Evolutionary conservation across 2,113 vertebrate species (phyloP).

Genomic region (Axis porcinus): DNA sequence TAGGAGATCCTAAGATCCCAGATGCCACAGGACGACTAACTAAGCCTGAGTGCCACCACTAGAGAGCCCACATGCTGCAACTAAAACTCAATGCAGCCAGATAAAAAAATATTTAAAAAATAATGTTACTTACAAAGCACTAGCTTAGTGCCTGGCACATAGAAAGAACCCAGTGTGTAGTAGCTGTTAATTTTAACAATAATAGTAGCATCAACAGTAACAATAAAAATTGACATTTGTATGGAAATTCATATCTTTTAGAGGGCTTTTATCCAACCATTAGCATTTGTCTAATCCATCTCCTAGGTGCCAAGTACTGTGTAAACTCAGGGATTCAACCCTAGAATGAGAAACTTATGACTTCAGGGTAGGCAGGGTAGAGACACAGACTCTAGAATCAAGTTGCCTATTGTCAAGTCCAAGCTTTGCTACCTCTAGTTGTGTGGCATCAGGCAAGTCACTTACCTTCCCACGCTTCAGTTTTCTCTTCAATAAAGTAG

Average conservation of each 20-base stretch:
- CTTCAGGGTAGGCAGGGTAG: not conserved
- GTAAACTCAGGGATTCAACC: not conserved
- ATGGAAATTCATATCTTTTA: constrained; percentile 1
- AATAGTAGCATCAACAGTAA: not conserved
- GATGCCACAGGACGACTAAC: not conserved
- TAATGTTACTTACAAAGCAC: not conserved
- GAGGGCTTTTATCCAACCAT: not conserved
- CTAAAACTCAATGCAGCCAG: not conserved
- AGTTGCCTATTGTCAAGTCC: not conserved
- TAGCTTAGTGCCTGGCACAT: not conserved
- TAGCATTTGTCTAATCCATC: not conserved
- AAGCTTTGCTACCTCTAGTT: not conserved
- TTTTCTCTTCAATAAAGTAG: not conserved
- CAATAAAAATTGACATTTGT: not conserved
- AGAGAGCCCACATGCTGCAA: not conserved
- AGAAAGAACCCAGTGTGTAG: not conserved
- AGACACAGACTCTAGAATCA: not conserved
- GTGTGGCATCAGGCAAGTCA: not conserved
- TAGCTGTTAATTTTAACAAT: not conserved
- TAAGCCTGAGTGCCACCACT: not conserved
- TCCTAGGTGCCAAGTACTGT: not conserved
- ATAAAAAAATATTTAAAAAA: not conserved
- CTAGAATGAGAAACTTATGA: not conserved
- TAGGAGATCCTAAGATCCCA: not conserved
- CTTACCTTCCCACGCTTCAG: not conserved